Evolutionary conservation across 2,797 vertebrate genomes (phyloP).

Genomic region (Borostomias antarcticus): DNA sequence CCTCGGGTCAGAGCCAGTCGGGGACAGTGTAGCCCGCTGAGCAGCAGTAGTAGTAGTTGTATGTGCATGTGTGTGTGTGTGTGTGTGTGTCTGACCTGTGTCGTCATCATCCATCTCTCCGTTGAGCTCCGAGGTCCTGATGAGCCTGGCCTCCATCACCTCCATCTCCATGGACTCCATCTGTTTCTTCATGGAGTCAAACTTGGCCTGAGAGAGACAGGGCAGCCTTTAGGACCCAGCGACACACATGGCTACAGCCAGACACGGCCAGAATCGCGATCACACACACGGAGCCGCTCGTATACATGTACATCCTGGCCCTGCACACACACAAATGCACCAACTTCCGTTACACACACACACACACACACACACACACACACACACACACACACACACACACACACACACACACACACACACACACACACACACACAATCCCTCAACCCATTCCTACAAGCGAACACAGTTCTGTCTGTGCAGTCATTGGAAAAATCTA

Average conservation of each 20-base stretch:
- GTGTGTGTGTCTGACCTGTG: constrained; percentile 72
- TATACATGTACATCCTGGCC: no score
- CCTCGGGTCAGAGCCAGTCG: no score
- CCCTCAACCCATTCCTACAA: constrained; percentile 33
- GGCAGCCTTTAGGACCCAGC: no score
- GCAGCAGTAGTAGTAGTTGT: no score
- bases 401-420: constrained; percentile 1
- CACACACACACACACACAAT: constrained; percentile 22
- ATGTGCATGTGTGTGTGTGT: neutral
- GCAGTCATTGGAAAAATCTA: constrained; percentile 33
- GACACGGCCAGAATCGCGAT: no score
- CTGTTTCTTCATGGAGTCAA: constrained; percentile 90
- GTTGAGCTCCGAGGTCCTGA: constrained; percentile 90
- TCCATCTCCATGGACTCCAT: constrained; percentile 97
- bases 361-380: constrained; percentile 21
- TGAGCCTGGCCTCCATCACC: constrained; percentile 96
- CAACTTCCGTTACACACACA: neutral
- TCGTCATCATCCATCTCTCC: constrained; percentile 92
- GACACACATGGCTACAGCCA: no score
- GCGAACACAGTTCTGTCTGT: constrained; percentile 11
- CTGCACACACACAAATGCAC: no score
- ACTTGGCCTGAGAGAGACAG: constrained; percentile 84
- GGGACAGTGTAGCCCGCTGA: no score
- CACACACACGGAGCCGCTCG: no score
- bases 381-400: constrained; percentile 21